Percentiles rank a stretch among this genome's conserved stretches.
Evolutionary conservation across 64 coral and sea anemone genomes (phyloP).

Genomic region (Montipora capricornis): DNA sequence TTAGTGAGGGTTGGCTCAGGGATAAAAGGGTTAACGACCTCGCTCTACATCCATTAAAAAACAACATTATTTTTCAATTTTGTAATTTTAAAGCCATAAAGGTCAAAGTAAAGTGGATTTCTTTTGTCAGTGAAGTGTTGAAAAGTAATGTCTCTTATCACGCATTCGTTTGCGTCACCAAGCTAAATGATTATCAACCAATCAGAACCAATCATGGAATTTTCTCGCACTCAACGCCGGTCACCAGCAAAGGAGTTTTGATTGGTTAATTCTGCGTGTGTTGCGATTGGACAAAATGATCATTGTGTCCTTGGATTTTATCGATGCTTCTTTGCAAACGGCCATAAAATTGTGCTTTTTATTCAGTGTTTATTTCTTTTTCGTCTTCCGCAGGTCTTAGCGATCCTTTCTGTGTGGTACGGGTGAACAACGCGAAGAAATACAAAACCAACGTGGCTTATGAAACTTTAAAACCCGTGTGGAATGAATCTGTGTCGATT

Average conservation of each 20-base stretch:
- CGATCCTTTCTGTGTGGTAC: constrained; percentile 89
- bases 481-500: constrained; percentile 93
- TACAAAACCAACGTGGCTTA: constrained; percentile 93
- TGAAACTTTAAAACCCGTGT: constrained; percentile 83
- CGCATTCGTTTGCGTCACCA: too few species aligned
- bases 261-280: neutral
- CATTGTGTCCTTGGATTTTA: neutral
- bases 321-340: neutral
- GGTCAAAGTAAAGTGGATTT: too few species aligned
- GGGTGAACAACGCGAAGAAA: constrained; percentile 87
- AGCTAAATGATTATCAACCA: neutral
- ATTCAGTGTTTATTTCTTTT: neutral
- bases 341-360: neutral
- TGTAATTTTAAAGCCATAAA: too few species aligned
- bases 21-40: too few species aligned
- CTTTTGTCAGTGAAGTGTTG: too few species aligned
- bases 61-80: too few species aligned
- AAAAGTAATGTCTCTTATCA: too few species aligned
- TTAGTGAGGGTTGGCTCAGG: too few species aligned
- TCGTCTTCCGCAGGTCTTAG: constrained; percentile 64
- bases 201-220: neutral
- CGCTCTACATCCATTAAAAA: too few species aligned
- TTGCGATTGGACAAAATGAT: neutral
- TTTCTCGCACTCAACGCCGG: neutral
- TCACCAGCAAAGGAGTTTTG: neutral